Conservation (phyloP, 2,113 vertebrate species). For the Pelusios castaneus region DNA sequence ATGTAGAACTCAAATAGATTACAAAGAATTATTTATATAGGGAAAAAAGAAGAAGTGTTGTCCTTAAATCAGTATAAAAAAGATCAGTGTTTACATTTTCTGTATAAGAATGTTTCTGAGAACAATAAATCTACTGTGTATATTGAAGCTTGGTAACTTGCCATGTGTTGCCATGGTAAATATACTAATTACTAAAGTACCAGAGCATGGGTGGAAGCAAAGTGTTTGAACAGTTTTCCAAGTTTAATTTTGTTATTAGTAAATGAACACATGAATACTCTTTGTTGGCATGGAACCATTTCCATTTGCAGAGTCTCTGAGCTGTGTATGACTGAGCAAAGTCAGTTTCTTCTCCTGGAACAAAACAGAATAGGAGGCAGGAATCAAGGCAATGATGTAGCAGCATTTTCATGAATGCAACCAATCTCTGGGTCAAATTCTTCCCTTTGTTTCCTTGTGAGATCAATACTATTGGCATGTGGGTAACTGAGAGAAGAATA, state of each 20-base stretch:
- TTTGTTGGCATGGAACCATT: neutral
- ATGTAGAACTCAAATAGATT: neutral
- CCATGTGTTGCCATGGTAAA: constrained; percentile 29
- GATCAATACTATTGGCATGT: neutral
- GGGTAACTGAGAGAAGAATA: fast-evolving
- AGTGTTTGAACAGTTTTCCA: neutral
- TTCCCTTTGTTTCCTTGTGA: neutral
- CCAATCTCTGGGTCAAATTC: fast-evolving
- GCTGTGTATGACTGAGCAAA: neutral
- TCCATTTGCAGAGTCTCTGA: neutral
- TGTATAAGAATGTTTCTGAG: neutral
- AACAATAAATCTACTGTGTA: neutral
- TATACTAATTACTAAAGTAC: constrained; percentile 37
- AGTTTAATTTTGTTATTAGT: neutral
- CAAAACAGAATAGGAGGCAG: neutral
- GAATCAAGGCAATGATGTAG: neutral
- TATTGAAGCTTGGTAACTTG: neutral
- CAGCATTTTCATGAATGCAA: fast-evolving
- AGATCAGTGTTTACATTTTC: constrained; percentile 18
- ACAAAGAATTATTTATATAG: constrained; percentile 27
- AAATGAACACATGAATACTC: neutral
- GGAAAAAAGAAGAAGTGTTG: constrained; percentile 4
- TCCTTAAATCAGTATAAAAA: neutral
- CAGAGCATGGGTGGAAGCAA: neutral
- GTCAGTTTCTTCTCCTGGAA: neutral